phyloP scores from a whole-genome alignment of 2,113 vertebrate genomes.

The Aptenodytes forsteri region DNA sequence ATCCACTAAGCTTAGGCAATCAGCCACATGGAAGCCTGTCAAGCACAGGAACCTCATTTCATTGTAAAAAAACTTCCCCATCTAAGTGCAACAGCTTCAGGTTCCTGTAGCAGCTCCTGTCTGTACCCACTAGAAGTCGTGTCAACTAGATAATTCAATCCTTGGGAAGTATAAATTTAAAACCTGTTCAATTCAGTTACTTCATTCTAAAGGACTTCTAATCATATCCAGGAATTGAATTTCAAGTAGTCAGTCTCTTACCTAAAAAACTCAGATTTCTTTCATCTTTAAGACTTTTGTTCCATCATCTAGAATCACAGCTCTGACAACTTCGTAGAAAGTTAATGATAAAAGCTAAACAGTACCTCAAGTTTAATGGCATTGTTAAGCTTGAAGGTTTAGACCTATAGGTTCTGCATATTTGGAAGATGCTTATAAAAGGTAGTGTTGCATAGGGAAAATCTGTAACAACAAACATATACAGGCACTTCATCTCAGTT shows the following conservation, averaged over 20 bases:
- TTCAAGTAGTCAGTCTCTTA: background rate
- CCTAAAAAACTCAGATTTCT: background rate
- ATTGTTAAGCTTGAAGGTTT: background rate
- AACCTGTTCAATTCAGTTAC: background rate
- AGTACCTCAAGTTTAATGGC: background rate
- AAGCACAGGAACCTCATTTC: constrained; percentile 63
- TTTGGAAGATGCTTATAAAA: background rate
- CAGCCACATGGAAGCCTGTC: constrained; percentile 42
- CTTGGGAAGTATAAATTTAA: background rate
- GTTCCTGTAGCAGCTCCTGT: background rate
- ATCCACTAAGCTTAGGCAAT: constrained; percentile 38
- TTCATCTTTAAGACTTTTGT: background rate
- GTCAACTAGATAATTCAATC: background rate
- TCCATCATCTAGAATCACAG: background rate
- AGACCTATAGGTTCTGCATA: background rate
- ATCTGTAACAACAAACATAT: background rate
- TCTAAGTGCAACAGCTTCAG: background rate
- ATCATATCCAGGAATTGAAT: background rate
- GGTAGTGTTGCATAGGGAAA: background rate
- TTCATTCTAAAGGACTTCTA: background rate
- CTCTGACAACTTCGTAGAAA: background rate
- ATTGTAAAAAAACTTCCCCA: constrained; percentile 49
- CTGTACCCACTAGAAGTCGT: background rate
- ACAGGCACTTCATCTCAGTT: background rate
- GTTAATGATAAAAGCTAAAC: background rate